A percentile compares a stretch with the other conserved stretches of the same genome.
These are phyloP conservation scores for Trichechus manatus DNA, from an alignment of 2,113 vertebrate genomes.

Conservation along the genomic window DNA sequence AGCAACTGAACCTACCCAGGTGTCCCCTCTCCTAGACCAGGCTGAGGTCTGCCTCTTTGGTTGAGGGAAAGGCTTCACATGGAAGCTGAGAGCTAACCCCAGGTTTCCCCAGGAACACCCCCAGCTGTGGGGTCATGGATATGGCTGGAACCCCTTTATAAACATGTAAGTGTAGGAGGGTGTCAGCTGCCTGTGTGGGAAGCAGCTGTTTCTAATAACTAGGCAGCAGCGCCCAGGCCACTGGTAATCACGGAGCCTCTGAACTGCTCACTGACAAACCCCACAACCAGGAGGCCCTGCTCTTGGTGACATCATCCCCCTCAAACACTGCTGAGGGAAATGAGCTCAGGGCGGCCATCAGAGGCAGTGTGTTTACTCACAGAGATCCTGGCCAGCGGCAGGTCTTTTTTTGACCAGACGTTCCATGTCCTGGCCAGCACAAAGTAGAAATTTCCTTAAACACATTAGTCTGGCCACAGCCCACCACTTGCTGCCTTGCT, in stretches of 20 bases:
- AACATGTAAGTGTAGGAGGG: conserved; percentile 1
- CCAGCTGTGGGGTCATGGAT: background rate
- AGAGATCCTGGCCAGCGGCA: conserved; percentile 84
- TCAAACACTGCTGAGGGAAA: conserved; percentile 82
- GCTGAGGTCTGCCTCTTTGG: background rate
- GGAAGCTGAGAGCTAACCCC: background rate
- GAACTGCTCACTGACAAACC: conserved; percentile 75
- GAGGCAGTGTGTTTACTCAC: conserved; percentile 86
- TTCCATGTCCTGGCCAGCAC: conserved; percentile 86
- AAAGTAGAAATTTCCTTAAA: conserved; percentile 90
- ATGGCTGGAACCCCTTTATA: background rate
- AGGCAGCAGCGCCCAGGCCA: background rate
- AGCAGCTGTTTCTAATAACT: conserved; percentile 57
- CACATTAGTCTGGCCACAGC: conserved; percentile 80
- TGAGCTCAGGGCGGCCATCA: conserved; percentile 85
- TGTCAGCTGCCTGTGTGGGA: background rate
- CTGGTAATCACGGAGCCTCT: background rate
- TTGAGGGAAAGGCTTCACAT: background rate
- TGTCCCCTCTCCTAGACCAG: background rate
- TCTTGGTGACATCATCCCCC: conserved; percentile 83
- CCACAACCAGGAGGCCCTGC: conserved; percentile 73
- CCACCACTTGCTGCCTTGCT: conserved; percentile 65
- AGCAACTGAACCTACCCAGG: background rate
- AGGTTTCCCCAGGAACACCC: conserved; percentile 10
- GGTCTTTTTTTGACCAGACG: conserved; percentile 87